phyloP scores from a whole-genome alignment of 23 tunicate genomes.

The Styela plicata region DNA sequence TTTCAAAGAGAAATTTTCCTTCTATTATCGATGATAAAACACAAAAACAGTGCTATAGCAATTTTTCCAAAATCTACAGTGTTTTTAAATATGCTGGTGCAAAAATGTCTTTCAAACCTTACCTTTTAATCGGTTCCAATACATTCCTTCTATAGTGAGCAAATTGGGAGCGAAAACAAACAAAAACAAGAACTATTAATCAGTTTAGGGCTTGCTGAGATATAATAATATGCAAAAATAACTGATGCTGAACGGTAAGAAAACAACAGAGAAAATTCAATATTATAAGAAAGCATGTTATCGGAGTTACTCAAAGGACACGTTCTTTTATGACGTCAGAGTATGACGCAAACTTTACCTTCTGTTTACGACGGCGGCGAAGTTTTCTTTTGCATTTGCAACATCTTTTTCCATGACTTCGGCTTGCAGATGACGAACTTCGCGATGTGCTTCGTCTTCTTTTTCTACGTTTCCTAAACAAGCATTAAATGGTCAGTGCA shows the following conservation, averaged over 20 bases:
- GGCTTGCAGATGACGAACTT: neutral
- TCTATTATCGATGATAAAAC: too few species aligned
- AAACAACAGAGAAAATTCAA: too few species aligned
- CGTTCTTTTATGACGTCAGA: too few species aligned
- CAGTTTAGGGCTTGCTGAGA: neutral
- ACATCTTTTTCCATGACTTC: neutral
- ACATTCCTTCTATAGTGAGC: constrained; percentile 3
- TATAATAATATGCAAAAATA: neutral
- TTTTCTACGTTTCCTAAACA: neutral
- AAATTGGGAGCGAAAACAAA: constrained; percentile 18
- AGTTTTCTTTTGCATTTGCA: constrained; percentile 8
- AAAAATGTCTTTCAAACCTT: constrained; percentile 6
- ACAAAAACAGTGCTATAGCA: too few species aligned
- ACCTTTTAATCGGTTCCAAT: constrained; percentile 3
- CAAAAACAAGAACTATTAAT: neutral
- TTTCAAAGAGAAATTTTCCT: too few species aligned
- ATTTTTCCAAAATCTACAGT: constrained; percentile 8
- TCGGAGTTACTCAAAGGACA: too few species aligned
- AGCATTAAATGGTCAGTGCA: neutral
- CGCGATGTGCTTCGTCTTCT: neutral
- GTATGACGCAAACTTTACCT: too few species aligned
- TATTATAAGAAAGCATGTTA: too few species aligned
- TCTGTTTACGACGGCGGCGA: neutral
- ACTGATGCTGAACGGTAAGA: neutral
- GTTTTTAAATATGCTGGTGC: neutral